Evolutionary conservation across 1,140 invertebrate genomes (phyloP).

Genomic region (Holcopasites calliopsidis): DNA sequence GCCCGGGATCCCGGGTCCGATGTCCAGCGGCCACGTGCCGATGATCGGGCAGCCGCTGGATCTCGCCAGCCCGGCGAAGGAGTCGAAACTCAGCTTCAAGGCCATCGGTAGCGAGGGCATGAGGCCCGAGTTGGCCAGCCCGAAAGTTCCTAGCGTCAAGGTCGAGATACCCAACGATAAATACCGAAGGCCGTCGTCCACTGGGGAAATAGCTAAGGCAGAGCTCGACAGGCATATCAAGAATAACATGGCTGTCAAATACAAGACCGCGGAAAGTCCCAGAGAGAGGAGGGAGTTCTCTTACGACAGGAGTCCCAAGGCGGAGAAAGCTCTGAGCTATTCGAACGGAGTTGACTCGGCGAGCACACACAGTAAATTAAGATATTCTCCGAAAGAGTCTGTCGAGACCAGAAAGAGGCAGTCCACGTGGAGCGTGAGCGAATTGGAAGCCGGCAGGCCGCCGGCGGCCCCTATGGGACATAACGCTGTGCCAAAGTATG

Average conservation of each 20-base stretch:
- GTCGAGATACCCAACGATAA: conserved; percentile 50
- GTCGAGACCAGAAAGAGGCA: conserved; percentile 60
- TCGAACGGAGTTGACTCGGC: conserved; percentile 50
- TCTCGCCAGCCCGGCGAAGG: conserved; percentile 69
- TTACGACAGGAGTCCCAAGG: conserved; percentile 59
- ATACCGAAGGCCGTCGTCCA: conserved; percentile 32
- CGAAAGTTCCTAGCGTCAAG: conserved; percentile 62
- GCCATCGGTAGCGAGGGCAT: conserved; percentile 43
- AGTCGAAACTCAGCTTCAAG: conserved; percentile 57
- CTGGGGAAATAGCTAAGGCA: conserved; percentile 33
- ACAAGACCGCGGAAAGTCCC: conserved; percentile 45
- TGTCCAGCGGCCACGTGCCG: conserved; percentile 30
- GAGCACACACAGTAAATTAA: conserved; percentile 59
- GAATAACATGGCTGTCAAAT: conserved; percentile 41
- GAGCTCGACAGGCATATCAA: conserved; percentile 61
- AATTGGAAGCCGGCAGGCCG: conserved; percentile 47
- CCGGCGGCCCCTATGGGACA: conserved; percentile 14
- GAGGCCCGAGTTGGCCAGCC: conserved; percentile 48
- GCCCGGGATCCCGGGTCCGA: conserved; percentile 49
- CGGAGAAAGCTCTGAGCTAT: conserved; percentile 55
- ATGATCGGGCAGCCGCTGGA: conserved; percentile 63
- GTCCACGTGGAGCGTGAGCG: conserved; percentile 58
- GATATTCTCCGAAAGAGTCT: conserved; percentile 59
- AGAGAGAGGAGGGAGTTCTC: conserved; percentile 59
- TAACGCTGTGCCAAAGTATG: conserved; percentile 42